Percentiles rank a stretch among this genome's conserved stretches.
These are phyloP conservation scores for Formica aserva DNA, from an alignment of 2,888 invertebrate species.

Conservation along the genomic window DNA sequence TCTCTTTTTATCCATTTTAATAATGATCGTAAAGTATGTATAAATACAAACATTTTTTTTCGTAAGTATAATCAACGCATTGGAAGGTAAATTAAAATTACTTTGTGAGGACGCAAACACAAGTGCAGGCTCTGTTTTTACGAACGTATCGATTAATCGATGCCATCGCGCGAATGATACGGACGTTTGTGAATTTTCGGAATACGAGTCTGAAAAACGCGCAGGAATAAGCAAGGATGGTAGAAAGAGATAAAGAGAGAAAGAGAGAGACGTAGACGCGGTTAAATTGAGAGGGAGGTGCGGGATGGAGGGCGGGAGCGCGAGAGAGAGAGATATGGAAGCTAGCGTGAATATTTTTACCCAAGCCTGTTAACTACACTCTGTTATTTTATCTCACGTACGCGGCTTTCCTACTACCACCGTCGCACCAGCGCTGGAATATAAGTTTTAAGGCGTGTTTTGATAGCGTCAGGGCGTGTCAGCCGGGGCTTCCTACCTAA, in stretches of 20 bases:
- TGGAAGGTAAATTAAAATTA: conserved; percentile 21
- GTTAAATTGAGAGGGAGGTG: conserved; percentile 53
- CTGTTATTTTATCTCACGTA: conserved; percentile 84
- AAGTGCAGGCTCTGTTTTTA: conserved; percentile 9
- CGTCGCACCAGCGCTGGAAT: conserved; percentile 76
- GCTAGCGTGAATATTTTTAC: conserved; percentile 83
- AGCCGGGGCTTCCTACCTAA: conserved; percentile 83
- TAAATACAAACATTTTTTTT: conserved; percentile 13
- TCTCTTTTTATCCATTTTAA: background rate
- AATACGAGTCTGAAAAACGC: conserved; percentile 7
- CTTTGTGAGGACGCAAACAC: background rate
- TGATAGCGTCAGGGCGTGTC: conserved; percentile 84
- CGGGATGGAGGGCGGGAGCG: conserved; percentile 9
- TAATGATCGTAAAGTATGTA: background rate
- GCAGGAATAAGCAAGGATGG: conserved; percentile 29
- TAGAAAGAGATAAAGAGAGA: conserved; percentile 26
- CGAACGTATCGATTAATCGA: conserved; percentile 31
- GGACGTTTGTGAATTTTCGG: conserved; percentile 15
- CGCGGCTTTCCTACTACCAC: conserved; percentile 78
- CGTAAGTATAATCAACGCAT: background rate
- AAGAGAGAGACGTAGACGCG: conserved; percentile 42
- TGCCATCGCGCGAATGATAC: conserved; percentile 26
- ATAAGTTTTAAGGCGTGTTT: conserved; percentile 85
- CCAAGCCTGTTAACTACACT: conserved; percentile 82
- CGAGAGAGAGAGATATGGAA: conserved; percentile 66